Evolutionary conservation across 1,140 invertebrate genomes (phyloP).

Genomic region (Panagrolaimus sp.): DNA sequence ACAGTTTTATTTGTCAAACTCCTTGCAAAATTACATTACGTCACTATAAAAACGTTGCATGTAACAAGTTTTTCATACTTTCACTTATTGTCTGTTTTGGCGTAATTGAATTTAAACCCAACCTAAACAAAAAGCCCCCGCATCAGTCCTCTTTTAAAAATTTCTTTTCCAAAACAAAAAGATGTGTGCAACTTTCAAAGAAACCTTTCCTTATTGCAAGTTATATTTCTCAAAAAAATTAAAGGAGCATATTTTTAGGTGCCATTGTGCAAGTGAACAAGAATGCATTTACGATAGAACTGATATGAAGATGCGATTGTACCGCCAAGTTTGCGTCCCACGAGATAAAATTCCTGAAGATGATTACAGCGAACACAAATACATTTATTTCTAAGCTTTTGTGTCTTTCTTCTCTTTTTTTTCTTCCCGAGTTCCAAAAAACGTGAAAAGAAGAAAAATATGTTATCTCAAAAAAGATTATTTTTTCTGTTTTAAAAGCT

Average conservation of each 20-base stretch:
- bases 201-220: background rate
- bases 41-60: background rate
- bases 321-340: constrained; percentile 38
- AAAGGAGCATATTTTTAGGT: constrained; percentile 37
- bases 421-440: no score
- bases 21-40: background rate
- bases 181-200: background rate
- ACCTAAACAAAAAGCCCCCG: background rate
- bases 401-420: no score
- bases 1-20: background rate
- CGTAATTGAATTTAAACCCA: background rate
- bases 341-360: constrained; percentile 18
- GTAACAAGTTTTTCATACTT: background rate
- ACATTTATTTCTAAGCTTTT: no score
- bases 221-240: background rate
- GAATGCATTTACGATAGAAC: constrained; percentile 47
- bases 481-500: no score
- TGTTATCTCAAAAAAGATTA: no score
- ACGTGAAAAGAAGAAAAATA: no score
- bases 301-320: constrained; percentile 48
- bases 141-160: background rate
- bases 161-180: background rate
- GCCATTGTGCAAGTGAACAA: constrained; percentile 28
- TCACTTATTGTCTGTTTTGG: background rate
- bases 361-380: background rate